Percentiles rank a stretch among this genome's conserved stretches.
Evolutionary conservation across 2,888 invertebrate species (phyloP).

Genomic region (Protonemura montana): DNA sequence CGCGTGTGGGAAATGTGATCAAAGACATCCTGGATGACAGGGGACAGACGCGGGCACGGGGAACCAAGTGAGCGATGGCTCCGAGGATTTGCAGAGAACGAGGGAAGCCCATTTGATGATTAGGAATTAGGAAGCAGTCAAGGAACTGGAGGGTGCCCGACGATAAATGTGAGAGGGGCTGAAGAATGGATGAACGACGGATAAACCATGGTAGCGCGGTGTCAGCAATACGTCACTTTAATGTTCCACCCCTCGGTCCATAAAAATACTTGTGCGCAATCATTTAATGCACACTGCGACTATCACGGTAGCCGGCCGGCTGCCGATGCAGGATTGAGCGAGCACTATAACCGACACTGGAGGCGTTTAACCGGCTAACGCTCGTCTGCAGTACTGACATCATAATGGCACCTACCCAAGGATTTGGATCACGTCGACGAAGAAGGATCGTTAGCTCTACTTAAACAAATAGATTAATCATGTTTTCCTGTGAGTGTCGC

Average conservation of each 20-base stretch:
- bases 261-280: slow-evolving; percentile 34
- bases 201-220: slow-evolving; percentile 17
- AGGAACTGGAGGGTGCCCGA: slow-evolving; percentile 30
- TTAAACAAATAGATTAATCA: slow-evolving; percentile 34
- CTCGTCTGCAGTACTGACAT: slow-evolving; percentile 15
- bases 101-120: slow-evolving; percentile 44
- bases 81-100: slow-evolving; percentile 41
- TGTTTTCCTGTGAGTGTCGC: not conserved
- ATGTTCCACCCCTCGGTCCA: slow-evolving; percentile 28
- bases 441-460: slow-evolving; percentile 26
- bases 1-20: not conserved
- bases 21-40: slow-evolving; percentile 25
- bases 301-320: not conserved
- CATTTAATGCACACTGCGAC: slow-evolving; percentile 28
- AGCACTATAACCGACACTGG: not conserved
- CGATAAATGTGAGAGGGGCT: slow-evolving; percentile 33
- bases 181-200: slow-evolving; percentile 41
- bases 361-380: not conserved
- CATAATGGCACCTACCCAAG: slow-evolving; percentile 31
- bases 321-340: not conserved
- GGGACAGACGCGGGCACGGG: slow-evolving; percentile 8
- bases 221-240: slow-evolving; percentile 44
- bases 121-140: slow-evolving; percentile 45
- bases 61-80: slow-evolving; percentile 35
- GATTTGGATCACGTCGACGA: not conserved